Conservation (phyloP, 2,113 vertebrate species). For the Anthoscopus minutus region DNA sequence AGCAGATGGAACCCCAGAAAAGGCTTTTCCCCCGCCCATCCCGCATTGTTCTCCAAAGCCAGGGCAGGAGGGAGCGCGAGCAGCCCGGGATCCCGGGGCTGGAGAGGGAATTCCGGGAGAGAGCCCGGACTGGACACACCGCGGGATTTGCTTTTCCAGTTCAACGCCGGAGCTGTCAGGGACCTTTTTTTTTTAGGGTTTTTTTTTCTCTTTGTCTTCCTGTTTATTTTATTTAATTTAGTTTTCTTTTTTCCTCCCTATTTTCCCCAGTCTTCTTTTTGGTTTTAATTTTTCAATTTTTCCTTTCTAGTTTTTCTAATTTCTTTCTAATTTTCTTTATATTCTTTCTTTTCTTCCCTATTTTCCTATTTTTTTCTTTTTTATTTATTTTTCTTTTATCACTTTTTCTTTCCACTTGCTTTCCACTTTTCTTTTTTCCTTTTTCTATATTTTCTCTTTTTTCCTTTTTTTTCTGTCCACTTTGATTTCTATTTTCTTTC, state of each 20-base stretch:
- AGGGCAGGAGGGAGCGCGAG: too few relatives aligned
- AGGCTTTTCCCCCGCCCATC: neutral
- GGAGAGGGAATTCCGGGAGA: too few relatives aligned
- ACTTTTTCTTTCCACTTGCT: too few relatives aligned
- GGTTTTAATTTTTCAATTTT: too few relatives aligned
- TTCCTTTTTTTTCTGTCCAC: neutral
- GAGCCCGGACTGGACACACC: neutral
- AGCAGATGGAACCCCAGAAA: slow-evolving; percentile 53
- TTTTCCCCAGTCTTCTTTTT: neutral
- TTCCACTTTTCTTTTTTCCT: neutral
- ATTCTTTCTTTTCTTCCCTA: neutral
- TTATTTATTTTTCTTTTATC: neutral
- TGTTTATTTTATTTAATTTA: neutral
- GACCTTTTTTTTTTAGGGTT: neutral
- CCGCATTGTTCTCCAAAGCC: slow-evolving; percentile 54
- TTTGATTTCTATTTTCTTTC: neutral
- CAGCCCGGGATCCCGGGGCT: too few relatives aligned
- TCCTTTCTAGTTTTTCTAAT: neutral
- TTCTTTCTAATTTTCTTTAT: neutral
- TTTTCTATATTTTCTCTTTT: neutral
- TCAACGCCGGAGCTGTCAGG: neutral
- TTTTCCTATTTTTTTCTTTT: rapidly evolving
- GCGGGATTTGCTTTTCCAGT: neutral
- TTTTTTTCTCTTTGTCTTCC: neutral
- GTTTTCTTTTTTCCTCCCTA: rapidly evolving